These are phyloP conservation scores for Aphaenogaster ashmeadi DNA, from an alignment of 1,140 invertebrate species.

Conservation along the genomic window DNA sequence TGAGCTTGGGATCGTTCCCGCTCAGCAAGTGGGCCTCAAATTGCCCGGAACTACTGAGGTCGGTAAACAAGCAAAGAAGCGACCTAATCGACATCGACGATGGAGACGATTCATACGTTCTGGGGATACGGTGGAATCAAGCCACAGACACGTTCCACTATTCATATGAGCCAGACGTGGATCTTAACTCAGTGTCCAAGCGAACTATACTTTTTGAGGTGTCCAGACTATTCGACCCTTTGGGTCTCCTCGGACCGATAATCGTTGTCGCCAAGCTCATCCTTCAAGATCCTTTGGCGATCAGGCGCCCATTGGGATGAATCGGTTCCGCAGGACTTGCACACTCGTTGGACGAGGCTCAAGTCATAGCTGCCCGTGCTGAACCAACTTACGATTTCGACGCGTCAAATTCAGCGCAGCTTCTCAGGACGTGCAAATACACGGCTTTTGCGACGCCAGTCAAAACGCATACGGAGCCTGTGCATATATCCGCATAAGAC, in stretches of 20 bases:
- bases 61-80: background rate
- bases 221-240: slow-evolving; percentile 30
- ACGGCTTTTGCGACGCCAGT: slow-evolving; percentile 2
- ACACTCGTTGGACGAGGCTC: background rate
- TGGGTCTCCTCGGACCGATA: background rate
- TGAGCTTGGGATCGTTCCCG: background rate
- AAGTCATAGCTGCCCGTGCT: background rate
- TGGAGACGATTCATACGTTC: background rate
- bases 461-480: background rate
- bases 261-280: background rate
- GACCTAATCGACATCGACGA: background rate
- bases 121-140: background rate
- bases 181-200: background rate
- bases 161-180: accelerated
- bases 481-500: background rate
- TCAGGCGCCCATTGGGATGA: background rate
- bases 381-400: background rate
- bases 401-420: background rate
- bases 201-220: background rate
- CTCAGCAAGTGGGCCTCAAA: background rate
- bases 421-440: background rate
- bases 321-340: background rate
- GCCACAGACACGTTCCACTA: background rate
- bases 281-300: background rate
- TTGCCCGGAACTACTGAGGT: background rate